Conservation (phyloP, 2,797 vertebrate genomes). For the Hemibagrus guttatus region DNA sequence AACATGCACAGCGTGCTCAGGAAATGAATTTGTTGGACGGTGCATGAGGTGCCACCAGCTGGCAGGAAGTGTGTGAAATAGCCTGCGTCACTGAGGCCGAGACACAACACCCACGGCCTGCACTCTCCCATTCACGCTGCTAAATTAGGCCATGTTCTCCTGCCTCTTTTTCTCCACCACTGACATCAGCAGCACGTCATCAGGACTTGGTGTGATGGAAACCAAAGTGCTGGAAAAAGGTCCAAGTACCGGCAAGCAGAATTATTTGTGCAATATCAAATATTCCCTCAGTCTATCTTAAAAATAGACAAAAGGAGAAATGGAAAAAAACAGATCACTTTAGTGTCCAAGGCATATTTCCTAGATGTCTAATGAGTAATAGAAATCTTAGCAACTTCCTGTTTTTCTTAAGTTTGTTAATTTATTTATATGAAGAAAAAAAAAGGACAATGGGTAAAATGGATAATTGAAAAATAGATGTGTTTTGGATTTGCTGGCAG, state of each 20-base stretch:
- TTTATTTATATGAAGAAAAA: not conserved
- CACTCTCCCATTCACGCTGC: constrained; percentile 56
- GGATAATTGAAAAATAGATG: not conserved
- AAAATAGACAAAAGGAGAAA: constrained; percentile 25
- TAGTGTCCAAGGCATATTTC: not conserved
- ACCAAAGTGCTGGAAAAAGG: constrained; percentile 36
- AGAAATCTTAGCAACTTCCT: not conserved
- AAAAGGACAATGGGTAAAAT: not conserved
- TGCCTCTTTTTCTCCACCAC: constrained; percentile 59
- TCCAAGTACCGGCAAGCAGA: constrained; percentile 27
- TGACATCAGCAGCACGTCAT: constrained; percentile 52
- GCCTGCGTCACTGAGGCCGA: constrained; percentile 75
- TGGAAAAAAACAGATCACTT: not conserved
- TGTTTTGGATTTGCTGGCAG: not conserved
- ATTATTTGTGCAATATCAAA: constrained; percentile 25
- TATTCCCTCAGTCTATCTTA: constrained; percentile 6
- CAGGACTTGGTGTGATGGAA: constrained; percentile 39
- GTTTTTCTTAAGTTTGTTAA: not conserved
- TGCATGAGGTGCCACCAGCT: constrained; percentile 70
- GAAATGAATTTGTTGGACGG: constrained; percentile 73
- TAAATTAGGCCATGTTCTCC: constrained; percentile 60
- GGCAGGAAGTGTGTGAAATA: constrained; percentile 78
- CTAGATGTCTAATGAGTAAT: not conserved
- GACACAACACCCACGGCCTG: constrained; percentile 62
- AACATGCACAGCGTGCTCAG: constrained; percentile 54